Base-by-base conservation (phyloP, 1,140 invertebrate species). In the Hypothenemus hampei region DNA sequence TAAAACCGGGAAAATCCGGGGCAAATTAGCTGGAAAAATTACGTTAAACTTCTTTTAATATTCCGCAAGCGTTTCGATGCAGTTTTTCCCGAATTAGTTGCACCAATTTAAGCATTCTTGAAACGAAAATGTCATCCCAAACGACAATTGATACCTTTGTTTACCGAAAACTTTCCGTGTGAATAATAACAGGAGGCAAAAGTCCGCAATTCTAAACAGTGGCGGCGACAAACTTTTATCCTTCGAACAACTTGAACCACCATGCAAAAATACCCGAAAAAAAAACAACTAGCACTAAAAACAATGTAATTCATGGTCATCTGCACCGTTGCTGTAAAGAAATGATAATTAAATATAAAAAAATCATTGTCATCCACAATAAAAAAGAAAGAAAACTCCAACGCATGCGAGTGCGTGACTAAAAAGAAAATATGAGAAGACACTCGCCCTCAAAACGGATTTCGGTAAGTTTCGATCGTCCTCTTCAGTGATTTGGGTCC, bases 401-500 rank as follows among this genome's bases (percentile, higher is more conserved):
- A 11, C 29, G 40, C 21, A 21, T 21, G n/a, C 29, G 39, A 36
- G 6, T 24, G 3, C 11, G 22, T 8, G 13, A 11, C 10, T 13
- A 31, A 19, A 40, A 40, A 40, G 16, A 13, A 11, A 37, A 13
- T 8, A 29, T 16, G 8, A 4, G 18, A 47, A 40, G 58, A 63
- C 60, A 72, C 69, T 69, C 69, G 66, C 93, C 91, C 91, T 87
- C 59, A 96, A 78, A 51, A 96, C 89, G 58, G 89, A 84, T 76
- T 95, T 95, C 47, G 93, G 93, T 63, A 96, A 80, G 75, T 91
- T 93, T 60, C 91, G 80, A 77, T 95, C 92, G 70, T 95, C 91
- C 73, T 95, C 93, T 72, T 95, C 92, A 3, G 91, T 95, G 72
- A 96, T 96, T 75, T 94, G 91, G 6, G 92, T 93, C 65, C 91